These are phyloP conservation scores for Villa cingulata DNA, from an alignment of 2,888 invertebrate genomes.

Conservation along the genomic window DNA sequence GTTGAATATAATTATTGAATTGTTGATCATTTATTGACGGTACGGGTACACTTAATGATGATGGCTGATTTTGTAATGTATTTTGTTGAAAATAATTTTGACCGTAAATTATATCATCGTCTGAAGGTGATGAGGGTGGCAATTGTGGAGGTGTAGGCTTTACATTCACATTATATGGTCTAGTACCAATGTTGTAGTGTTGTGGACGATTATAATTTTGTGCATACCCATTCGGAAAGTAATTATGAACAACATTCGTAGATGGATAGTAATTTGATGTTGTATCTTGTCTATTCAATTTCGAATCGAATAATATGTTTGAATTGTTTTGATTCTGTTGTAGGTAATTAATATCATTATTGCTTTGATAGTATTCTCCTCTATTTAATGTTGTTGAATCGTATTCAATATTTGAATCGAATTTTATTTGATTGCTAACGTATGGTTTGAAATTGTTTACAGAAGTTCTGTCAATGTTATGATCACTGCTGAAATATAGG, in stretches of 20 bases:
- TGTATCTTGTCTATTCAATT: conserved; percentile 3
- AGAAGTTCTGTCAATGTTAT: no score
- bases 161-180: conserved; percentile 23
- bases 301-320: not conserved
- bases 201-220: conserved; percentile 9
- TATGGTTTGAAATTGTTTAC: no score
- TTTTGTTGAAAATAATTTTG: not conserved
- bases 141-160: conserved; percentile 12
- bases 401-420: not conserved
- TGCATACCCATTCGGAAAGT: conserved; percentile 9
- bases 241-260: conserved; percentile 7
- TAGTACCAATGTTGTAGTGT: conserved; percentile 22
- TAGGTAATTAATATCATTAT: conserved; percentile 2
- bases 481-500: no score
- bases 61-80: not conserved
- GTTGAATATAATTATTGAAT: not conserved
- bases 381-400: conserved; percentile 6
- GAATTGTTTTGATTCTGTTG: not conserved
- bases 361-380: conserved; percentile 3
- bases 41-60: not conserved
- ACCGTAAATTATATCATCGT: not conserved
- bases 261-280: conserved; percentile 7
- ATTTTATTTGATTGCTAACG: no score
- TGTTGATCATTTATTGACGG: not conserved
- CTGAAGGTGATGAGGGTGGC: conserved; percentile 4